These are phyloP conservation scores for Drosophila kohkoa DNA, from an alignment of 1,140 invertebrate genomes.

Conservation along the genomic window DNA sequence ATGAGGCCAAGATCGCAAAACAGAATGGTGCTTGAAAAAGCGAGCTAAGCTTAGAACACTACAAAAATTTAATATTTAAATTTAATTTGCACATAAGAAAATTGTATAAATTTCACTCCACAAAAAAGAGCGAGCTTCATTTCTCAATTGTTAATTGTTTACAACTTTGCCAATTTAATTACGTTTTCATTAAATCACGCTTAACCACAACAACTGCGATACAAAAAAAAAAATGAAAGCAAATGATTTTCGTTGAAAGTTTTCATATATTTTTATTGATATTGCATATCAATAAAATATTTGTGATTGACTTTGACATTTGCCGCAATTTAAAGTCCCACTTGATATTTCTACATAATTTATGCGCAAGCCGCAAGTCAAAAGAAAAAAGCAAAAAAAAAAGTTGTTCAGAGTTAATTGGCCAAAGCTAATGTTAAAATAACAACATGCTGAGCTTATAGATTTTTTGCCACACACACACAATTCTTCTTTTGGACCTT, in stretches of 20 bases:
- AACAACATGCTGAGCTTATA: slow-evolving; percentile 18
- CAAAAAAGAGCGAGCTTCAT: no score
- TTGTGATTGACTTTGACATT: slow-evolving; percentile 5
- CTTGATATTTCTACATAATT: slow-evolving; percentile 19
- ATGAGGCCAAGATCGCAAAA: not conserved
- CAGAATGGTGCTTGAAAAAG: not conserved
- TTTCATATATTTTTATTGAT: slow-evolving; percentile 14
- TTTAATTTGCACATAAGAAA: no score
- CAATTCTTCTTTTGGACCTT: not conserved
- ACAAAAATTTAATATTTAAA: no score
- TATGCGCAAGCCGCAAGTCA: slow-evolving; percentile 2
- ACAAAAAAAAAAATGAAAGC: not conserved
- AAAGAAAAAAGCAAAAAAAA: not conserved
- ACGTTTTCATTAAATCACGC: no score
- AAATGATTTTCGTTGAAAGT: not conserved
- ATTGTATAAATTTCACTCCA: no score
- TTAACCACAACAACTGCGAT: not conserved
- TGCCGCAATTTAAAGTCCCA: slow-evolving; percentile 11
- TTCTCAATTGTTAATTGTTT: no score
- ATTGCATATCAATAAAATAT: slow-evolving; percentile 23
- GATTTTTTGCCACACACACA: not conserved
- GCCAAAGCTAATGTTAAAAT: slow-evolving; percentile 24
- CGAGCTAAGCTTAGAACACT: no score
- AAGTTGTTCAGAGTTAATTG: slow-evolving; percentile 45
- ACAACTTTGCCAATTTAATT: no score